Evolutionary conservation across 1,140 invertebrate species (phyloP), one percentile per base, ranked within the genome.

Genomic region (Helicoverpa zea): DNA sequence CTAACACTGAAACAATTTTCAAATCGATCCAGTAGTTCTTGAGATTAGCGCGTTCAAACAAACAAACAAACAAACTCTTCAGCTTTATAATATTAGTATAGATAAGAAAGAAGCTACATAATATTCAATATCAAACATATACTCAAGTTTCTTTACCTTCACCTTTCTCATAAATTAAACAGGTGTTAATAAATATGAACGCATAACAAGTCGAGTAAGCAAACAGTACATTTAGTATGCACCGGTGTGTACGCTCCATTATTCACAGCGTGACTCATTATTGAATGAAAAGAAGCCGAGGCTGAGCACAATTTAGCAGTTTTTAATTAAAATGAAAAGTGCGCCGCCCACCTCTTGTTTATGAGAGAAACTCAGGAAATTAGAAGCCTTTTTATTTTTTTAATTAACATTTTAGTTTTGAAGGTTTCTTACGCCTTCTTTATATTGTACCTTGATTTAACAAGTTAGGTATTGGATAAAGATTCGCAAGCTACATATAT

Each of bases 291-390:
- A 61, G 78, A 63, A 52, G 18, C 68, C 13, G 78, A 73, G 56
- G 35, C 56, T 43, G 64, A 51, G 35, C 35, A 73, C 66, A 73
- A 80, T 80, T 80, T 80, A 63, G 78, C 78, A 58, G 78, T 16
- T 80, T 80, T 80, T 79, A 70, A 72, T 80, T 80, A 72, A 73
- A 80, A 72, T 73, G 56, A 80, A 61, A 52, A 72, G 56, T 51
- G 66, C 16, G 18, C 35, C 54, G 54, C 30, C 16, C 64, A 63
- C 59, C 56, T 14, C 5, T 29, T 51, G 47, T 75, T 75, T 59
- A 75, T 35, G 18, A 64, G 59, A 23, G 16, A 43, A 51, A 68
- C 79, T 9, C 14, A 66, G 49, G 56, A 80, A 74, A 80, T 64
- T 80, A 51, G 47, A 72, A 59, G 30, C 43, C 51, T 56, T 79